phyloP scores from a whole-genome alignment of 2,113 vertebrate genomes.

The Antechinus stuartii region DNA sequence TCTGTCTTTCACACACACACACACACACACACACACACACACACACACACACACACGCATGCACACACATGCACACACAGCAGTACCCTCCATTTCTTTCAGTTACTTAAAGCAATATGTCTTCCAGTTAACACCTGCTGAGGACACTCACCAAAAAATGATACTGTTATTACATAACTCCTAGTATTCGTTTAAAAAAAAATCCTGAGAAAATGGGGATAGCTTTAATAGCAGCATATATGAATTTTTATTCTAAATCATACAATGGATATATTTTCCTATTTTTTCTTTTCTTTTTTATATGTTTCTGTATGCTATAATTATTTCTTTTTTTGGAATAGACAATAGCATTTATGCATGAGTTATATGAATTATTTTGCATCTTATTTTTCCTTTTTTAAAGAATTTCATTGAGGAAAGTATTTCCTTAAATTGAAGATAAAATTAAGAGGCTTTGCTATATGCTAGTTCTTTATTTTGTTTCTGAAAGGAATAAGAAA shows the following conservation, averaged over 20 bases:
- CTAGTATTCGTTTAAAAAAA: neutral
- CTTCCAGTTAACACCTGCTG: neutral
- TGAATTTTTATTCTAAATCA: slow-evolving; percentile 21
- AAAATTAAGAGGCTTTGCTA: slow-evolving; percentile 23
- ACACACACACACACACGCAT: too few species aligned
- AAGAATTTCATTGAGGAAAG: neutral
- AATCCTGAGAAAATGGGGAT: slow-evolving; percentile 35
- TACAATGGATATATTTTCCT: neutral
- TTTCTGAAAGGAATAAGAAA: slow-evolving; percentile 10
- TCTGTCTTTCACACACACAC: too few species aligned
- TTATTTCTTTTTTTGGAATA: slow-evolving; percentile 10
- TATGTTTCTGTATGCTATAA: neutral
- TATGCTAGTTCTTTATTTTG: neutral
- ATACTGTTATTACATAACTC: neutral
- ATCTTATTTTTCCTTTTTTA: slow-evolving; percentile 34
- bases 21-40: too few species aligned
- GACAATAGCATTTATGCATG: slow-evolving; percentile 8
- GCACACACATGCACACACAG: neutral
- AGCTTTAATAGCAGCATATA: neutral
- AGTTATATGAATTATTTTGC: slow-evolving; percentile 35
- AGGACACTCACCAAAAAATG: slow-evolving; percentile 20
- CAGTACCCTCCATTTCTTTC: neutral
- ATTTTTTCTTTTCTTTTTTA: slow-evolving; percentile 15
- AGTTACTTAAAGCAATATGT: neutral
- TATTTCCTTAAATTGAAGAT: slow-evolving; percentile 21